Percentiles rank a stretch among this genome's conserved stretches.
Evolutionary conservation across 2,888 invertebrate species (phyloP).

Genomic region (Erebia epiphron): DNA sequence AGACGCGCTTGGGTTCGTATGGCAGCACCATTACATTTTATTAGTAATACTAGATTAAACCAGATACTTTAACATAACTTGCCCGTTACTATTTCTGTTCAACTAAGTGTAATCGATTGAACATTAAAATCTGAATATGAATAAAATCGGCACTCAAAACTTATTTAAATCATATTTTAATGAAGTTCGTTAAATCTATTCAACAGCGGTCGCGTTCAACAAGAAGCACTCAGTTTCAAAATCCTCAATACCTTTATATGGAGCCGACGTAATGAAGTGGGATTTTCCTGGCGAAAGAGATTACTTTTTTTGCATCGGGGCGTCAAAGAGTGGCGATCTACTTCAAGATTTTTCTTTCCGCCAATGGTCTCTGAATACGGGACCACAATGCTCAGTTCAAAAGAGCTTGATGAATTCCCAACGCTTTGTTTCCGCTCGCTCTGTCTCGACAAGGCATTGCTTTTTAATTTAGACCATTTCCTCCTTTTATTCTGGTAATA

Average conservation of each 20-base stretch:
- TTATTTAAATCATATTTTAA: constrained; percentile 57
- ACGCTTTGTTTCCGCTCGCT: constrained; percentile 79
- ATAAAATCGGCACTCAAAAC: constrained; percentile 38
- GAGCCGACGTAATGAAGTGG: constrained; percentile 65
- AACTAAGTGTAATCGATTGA: constrained; percentile 14
- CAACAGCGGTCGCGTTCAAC: constrained; percentile 69
- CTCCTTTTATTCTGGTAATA: constrained; percentile 72
- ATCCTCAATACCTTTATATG: constrained; percentile 64
- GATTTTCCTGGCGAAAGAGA: constrained; percentile 62
- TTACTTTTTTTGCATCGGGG: constrained; percentile 69
- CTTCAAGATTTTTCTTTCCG: constrained; percentile 74
- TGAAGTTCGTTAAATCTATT: constrained; percentile 66
- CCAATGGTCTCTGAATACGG: constrained; percentile 70
- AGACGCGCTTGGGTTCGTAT: no score
- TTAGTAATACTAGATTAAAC: no score
- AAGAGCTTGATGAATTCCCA: constrained; percentile 80
- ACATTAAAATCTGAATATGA: constrained; percentile 32
- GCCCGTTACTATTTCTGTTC: no score
- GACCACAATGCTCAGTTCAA: constrained; percentile 76
- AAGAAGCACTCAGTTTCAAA: constrained; percentile 64
- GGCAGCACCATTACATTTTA: no score
- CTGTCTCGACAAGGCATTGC: constrained; percentile 77
- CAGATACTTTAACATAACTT: no score
- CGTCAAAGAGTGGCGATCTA: constrained; percentile 78
- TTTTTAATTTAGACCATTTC: constrained; percentile 81